Percentiles rank a stretch among this genome's conserved stretches.
Evolutionary conservation across 2,888 invertebrate genomes (phyloP).

Genomic region (Calameuta idolon): DNA sequence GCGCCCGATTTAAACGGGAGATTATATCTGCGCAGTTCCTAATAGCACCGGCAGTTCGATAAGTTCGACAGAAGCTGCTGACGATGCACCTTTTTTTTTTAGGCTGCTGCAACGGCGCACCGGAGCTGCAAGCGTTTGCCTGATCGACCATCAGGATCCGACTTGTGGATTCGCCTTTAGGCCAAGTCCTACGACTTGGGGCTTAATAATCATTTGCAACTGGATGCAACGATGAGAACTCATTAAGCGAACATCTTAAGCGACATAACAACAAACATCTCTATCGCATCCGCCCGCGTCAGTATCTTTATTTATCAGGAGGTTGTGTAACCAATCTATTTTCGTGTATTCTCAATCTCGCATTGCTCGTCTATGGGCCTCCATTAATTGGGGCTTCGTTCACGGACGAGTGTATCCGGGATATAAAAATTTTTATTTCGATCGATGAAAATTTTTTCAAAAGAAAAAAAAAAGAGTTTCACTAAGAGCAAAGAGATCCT

Average conservation of each 20-base stretch:
- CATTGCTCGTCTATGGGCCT: no score
- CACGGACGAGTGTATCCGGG: no score
- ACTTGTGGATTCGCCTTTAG: no score
- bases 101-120: neutral
- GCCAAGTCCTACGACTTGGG: no score
- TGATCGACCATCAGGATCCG: no score
- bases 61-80: neutral
- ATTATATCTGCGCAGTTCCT: constrained; percentile 19
- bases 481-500: no score
- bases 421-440: no score
- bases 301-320: constrained; percentile 56
- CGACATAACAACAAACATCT: constrained; percentile 51
- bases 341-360: constrained; percentile 39
- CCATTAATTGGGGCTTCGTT: no score
- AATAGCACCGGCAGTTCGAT: constrained; percentile 4
- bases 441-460: no score
- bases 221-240: no score
- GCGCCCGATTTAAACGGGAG: constrained; percentile 21
- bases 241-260: neutral
- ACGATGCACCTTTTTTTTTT: neutral
- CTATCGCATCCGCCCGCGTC: constrained; percentile 57
- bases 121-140: neutral
- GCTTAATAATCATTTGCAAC: no score
- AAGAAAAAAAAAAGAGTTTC: no score
- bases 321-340: constrained; percentile 56